Evolutionary conservation across 2,797 vertebrate species (phyloP).

Genomic region (Artibeus jamaicensis): DNA sequence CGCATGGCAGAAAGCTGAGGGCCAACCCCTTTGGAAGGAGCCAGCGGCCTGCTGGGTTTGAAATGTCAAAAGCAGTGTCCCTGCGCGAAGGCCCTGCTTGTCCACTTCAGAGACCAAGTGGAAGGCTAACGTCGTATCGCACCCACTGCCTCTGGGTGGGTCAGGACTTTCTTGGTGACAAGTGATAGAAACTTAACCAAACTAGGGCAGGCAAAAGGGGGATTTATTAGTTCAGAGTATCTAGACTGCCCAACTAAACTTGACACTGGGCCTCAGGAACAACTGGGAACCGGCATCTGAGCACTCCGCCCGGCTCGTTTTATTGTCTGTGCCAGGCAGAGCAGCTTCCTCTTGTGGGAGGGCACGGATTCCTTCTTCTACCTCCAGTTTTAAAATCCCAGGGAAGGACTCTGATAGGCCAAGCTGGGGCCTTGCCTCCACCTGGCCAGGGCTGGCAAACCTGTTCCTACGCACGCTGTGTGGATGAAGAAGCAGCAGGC

Average conservation of each 20-base stretch:
- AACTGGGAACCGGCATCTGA: neutral
- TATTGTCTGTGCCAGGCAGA: neutral
- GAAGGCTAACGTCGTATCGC: neutral
- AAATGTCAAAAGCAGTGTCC: neutral
- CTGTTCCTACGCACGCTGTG: neutral
- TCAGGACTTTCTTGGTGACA: neutral
- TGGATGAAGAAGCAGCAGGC: neutral
- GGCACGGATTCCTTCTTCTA: neutral
- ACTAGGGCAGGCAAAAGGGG: neutral
- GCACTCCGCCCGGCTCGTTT: neutral
- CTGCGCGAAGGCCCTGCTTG: neutral
- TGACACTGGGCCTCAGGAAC: neutral
- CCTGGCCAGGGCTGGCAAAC: neutral
- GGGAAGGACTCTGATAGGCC: neutral
- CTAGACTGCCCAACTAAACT: neutral
- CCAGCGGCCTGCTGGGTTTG: neutral
- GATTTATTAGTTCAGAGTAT: neutral
- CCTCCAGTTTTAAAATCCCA: neutral
- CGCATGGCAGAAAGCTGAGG: neutral
- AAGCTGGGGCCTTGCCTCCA: neutral
- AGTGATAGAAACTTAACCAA: neutral
- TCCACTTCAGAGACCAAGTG: neutral
- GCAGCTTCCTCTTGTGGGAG: neutral
- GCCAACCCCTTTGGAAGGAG: neutral
- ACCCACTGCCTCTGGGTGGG: neutral